Base-by-base conservation (phyloP, 2,888 invertebrate genomes). In the Meghimatium bilineatum region DNA sequence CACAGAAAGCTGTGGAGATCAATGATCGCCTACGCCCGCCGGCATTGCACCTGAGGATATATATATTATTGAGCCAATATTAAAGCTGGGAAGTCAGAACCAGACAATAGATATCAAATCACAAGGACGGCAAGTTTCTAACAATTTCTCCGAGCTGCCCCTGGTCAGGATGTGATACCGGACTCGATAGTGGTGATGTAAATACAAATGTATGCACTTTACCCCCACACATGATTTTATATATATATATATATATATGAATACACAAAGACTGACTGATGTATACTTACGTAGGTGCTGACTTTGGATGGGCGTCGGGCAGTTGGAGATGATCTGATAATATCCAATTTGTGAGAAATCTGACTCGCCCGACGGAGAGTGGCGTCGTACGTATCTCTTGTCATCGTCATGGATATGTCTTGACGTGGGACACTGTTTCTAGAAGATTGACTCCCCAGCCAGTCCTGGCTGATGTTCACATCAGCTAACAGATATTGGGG, bases 321-420 rank as follows among this genome's bases (percentile, higher is more conserved):
- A n/a, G 60, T 49, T 0, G 74, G 74, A 12, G 79, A 66, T 0
- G 79, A 74, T 36, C 56, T 38, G 26, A 80, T 60, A 29, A 84
- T 38, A 2, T 84, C 84, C 49, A 84, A 38, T 56, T 75, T 80
- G 34, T 84, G 79, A 17, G 84, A 84, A 38, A 84, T 32, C 38
- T 84, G 84, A 38, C 84, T 84, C 12, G 80, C 80, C 74, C 84
- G 69, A 0, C 84, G 72, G 26, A 75, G 49, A 5, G 66, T 75
- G 34, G 80, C 74, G 56, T 84, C 80, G n/a, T 80, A 83, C 6
- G 83, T 74, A 36, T 83, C 83, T 26, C 79, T 56, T 1, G 83
- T 83, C 79, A 83, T 79, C 29, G 63, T 82, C 44, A 60, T 63
- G 14, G 63, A 63, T 14, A 34, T 23, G 3, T 17, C 23, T 23